Evolutionary conservation across 2,888 invertebrate genomes (phyloP).

Genomic region (Mesorhabditis belari): DNA sequence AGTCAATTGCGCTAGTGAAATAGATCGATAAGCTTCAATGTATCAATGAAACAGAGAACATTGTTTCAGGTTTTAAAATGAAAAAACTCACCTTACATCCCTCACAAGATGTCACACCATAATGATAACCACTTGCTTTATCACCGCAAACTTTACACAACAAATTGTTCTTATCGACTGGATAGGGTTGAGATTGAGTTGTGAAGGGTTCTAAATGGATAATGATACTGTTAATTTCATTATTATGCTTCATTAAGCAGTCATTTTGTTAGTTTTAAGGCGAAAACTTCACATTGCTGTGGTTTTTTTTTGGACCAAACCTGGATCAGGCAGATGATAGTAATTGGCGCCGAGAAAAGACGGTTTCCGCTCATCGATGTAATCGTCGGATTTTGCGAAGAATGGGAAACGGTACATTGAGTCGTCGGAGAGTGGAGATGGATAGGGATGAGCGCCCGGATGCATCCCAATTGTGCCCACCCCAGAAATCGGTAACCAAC

Average conservation of each 20-base stretch:
- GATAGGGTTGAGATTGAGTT: neutral
- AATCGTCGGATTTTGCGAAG: too few species aligned
- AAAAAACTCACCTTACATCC: constrained; percentile 79
- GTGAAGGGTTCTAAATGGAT: neutral
- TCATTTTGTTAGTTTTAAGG: too few species aligned
- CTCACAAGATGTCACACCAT: constrained; percentile 95
- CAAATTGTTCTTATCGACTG: constrained; percentile 1
- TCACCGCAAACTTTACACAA: constrained; percentile 81
- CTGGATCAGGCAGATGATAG: neutral
- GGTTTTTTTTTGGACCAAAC: too few species aligned
- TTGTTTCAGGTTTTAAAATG: neutral
- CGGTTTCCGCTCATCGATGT: neutral
- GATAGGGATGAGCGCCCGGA: neutral
- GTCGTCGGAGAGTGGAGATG: neutral
- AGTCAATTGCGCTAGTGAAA: neutral
- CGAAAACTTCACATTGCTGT: too few species aligned
- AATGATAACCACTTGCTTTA: constrained; percentile 89
- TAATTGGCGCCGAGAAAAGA: too few species aligned
- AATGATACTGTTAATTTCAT: neutral
- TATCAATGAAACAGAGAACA: too few species aligned
- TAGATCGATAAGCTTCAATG: too few species aligned
- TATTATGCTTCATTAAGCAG: neutral
- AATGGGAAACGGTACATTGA: neutral
- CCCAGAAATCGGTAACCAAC: neutral
- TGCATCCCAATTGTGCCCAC: neutral